Base-by-base conservation (phyloP, 1,140 invertebrate species). In the Musca domestica region DNA sequence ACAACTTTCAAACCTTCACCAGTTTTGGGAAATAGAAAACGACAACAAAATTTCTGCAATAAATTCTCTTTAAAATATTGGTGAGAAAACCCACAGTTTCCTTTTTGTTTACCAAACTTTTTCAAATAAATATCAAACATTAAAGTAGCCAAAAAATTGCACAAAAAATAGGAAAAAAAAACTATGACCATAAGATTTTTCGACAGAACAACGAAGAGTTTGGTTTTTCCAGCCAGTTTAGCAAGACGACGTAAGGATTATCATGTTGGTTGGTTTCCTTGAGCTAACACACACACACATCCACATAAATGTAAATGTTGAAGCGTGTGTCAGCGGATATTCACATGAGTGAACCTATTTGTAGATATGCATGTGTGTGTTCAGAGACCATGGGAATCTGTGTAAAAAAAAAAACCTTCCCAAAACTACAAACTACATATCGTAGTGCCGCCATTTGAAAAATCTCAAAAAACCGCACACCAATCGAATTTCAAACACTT, bases 401-500 rank as follows among this genome's bases (percentile, higher is more conserved):
- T 20, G 12, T 30, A 27, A 34, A 19, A 15, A 17, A 19, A 61
- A 61, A n/a, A 27, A 34, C n/a, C n/a, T n/a, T n/a, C n/a, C 7
- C 10, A 34, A 34, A 61, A 61, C n/a, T 58, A 30, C n/a, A 30
- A 20, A 61, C 56, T 30, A 19, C 27, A 61, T 41, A 41, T 41
- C 34, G 34, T 41, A 41, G 34, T 41, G 34, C 34, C 34, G 34
- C 34, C 34, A 41, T 41, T 41, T 41, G 34, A 41, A 41, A 41
- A 41, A 41, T 41, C 34, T 41, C 34, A 2, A 41, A 41, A 30
- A 41, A 41, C 34, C 56, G 15, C 6, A 23, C 52, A 56, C 7
- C 56, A 61, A 61, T 61, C 27, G 56, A 61, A 61, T 61, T 61
- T 61, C 56, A 34, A 61, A 61, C 56, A 41, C 56, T 61, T 41